phyloP scores from a whole-genome alignment of 1,140 invertebrate species.

The Popillia japonica region DNA sequence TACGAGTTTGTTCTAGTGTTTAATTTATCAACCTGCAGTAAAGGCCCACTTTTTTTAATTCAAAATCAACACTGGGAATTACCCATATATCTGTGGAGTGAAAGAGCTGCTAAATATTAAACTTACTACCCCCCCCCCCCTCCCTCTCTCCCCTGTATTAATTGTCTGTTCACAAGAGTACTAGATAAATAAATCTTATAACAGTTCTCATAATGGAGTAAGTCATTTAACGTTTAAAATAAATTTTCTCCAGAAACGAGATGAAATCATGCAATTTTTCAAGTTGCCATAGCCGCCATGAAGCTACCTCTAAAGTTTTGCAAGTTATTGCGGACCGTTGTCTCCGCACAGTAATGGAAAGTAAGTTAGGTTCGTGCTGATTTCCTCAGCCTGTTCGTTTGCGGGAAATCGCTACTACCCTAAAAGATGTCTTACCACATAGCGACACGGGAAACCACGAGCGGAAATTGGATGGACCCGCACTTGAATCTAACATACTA shows the following conservation, averaged over 20 bases:
- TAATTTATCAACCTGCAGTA: too few species aligned
- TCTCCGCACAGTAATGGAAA: background rate
- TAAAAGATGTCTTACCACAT: background rate
- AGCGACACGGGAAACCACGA: background rate
- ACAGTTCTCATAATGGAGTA: background rate
- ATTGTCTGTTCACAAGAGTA: too few species aligned
- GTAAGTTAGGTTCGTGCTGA: background rate
- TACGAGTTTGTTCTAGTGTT: too few species aligned
- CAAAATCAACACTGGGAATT: too few species aligned
- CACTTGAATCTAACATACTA: too few species aligned
- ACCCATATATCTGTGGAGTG: too few species aligned
- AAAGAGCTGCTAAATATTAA: too few species aligned
- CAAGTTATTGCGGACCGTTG: background rate
- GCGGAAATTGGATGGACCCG: background rate
- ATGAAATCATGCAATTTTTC: background rate
- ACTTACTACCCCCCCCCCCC: too few species aligned
- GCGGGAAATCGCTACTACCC: background rate
- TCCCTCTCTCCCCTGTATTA: too few species aligned
- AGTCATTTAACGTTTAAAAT: background rate
- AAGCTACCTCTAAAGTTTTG: background rate
- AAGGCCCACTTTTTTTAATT: too few species aligned
- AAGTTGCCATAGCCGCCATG: background rate
- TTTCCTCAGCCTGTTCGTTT: background rate
- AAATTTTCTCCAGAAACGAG: background rate
- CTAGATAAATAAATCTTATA: background rate